phyloP scores from a whole-genome alignment of 2,888 invertebrate genomes.

The Ichneumon xanthorius region DNA sequence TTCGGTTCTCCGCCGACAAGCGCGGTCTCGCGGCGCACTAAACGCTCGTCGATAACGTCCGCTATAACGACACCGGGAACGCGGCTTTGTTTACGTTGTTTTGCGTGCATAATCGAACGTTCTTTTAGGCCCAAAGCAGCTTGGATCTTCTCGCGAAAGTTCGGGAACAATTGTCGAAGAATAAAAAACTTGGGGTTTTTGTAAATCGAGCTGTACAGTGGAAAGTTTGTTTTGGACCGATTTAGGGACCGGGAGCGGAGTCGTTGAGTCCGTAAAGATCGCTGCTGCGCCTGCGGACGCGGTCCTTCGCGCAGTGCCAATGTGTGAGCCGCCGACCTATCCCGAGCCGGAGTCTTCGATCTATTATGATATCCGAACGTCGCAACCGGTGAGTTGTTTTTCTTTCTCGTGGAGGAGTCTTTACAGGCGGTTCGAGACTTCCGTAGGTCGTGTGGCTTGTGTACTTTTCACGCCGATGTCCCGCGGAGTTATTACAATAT shows the following conservation, averaged over 20 bases:
- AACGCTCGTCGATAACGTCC: not conserved
- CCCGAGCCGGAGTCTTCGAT: conserved; percentile 58
- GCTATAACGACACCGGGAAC: not conserved
- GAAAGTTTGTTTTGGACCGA: too few species aligned
- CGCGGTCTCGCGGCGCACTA: conserved; percentile 48
- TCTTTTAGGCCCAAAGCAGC: too few species aligned
- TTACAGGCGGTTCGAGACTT: not conserved
- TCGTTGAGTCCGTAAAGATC: too few species aligned
- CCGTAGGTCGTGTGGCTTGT: not conserved
- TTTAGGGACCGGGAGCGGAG: too few species aligned
- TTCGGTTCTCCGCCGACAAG: conserved; percentile 39
- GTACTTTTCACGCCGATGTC: conserved; percentile 1
- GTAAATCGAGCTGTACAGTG: not conserved
- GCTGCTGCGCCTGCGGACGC: not conserved
- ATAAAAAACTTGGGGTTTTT: not conserved
- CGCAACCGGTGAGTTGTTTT: conserved; percentile 56
- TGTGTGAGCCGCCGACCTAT: conserved; percentile 64
- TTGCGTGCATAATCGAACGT: too few species aligned
- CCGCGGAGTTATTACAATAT: conserved; percentile 49
- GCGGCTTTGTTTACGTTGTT: not conserved
- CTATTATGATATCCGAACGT: conserved; percentile 57
- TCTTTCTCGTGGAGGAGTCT: not conserved
- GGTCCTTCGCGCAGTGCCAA: conserved; percentile 18
- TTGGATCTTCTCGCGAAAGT: too few species aligned
- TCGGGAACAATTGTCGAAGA: not conserved